phyloP scores from a whole-genome alignment of 2,113 vertebrate species.

The Phalacrocorax aristotelis region DNA sequence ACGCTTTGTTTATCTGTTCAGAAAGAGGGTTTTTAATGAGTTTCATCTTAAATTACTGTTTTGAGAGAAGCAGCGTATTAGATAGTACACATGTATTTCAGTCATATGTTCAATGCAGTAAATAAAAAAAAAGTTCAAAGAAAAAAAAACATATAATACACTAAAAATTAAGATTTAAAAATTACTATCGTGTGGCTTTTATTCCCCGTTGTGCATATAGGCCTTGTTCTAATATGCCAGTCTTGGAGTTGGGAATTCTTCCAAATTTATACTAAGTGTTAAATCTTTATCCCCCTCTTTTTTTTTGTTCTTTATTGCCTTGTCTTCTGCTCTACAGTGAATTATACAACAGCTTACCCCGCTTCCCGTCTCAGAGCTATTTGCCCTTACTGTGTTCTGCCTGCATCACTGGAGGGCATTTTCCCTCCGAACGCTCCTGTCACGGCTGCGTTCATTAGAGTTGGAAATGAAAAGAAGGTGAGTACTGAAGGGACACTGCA shows the following conservation, averaged over 20 bases:
- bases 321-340: background rate
- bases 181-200: background rate
- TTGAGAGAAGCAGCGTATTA: slow-evolving; percentile 6
- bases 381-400: background rate
- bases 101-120: background rate
- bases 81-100: background rate
- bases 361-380: background rate
- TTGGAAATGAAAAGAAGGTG: background rate
- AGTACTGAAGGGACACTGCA: background rate
- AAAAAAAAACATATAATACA: background rate
- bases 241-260: background rate
- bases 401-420: background rate
- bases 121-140: background rate
- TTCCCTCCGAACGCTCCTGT: background rate
- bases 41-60: slow-evolving; percentile 35
- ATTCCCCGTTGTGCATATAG: background rate
- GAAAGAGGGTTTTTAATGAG: slow-evolving; percentile 36
- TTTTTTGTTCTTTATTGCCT: no score
- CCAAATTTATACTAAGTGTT: background rate
- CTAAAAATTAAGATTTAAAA: background rate
- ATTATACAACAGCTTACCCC: background rate
- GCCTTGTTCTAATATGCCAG: background rate
- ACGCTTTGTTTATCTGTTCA: slow-evolving; percentile 9
- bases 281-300: no score
- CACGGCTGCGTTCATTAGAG: background rate